A percentile compares a stretch with the other conserved stretches of the same genome.
Evolutionary conservation across 2,113 vertebrate species (phyloP).

Genomic region (Pseudopodoces humilis): DNA sequence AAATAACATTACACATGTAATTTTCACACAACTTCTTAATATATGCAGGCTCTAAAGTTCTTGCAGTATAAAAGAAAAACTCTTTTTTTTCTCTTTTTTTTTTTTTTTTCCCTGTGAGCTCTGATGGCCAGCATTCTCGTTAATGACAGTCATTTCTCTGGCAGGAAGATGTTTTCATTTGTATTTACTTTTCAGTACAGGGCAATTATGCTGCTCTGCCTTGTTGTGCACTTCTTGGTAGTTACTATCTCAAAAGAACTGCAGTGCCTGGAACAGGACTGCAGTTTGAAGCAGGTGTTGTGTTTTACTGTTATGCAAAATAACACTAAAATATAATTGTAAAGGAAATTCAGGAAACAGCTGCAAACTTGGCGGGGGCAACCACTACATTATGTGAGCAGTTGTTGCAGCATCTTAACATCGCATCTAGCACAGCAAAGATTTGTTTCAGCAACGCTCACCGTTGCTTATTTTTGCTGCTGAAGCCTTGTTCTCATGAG

Average conservation of each 20-base stretch:
- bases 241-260: slow-evolving; percentile 76
- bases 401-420: slow-evolving; percentile 42
- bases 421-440: not conserved
- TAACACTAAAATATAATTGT: slow-evolving; percentile 81
- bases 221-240: slow-evolving; percentile 33
- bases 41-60: slow-evolving; percentile 58
- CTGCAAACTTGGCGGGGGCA: slow-evolving; percentile 73
- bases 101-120: slow-evolving; percentile 13
- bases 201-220: slow-evolving; percentile 70
- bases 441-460: slow-evolving; percentile 37
- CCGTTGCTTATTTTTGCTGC: not conserved
- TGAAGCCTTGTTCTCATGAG: not conserved
- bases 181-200: slow-evolving; percentile 77
- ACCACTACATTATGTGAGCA: slow-evolving; percentile 55
- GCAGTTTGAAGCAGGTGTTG: slow-evolving; percentile 82
- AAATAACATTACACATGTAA: not conserved
- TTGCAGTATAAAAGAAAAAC: slow-evolving; percentile 54
- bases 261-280: slow-evolving; percentile 71
- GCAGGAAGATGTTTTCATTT: slow-evolving; percentile 79
- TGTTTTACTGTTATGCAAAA: slow-evolving; percentile 82
- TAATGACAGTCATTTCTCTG: slow-evolving; percentile 77
- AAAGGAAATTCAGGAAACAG: slow-evolving; percentile 79
- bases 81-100: not conserved
- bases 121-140: slow-evolving; percentile 67
- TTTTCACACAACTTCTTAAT: slow-evolving; percentile 65